A percentile compares a stretch with the other conserved stretches of the same genome.
These are phyloP conservation scores for Brachionus plicatilis DNA, from an alignment of 1,140 invertebrate species.

Conservation along the genomic window DNA sequence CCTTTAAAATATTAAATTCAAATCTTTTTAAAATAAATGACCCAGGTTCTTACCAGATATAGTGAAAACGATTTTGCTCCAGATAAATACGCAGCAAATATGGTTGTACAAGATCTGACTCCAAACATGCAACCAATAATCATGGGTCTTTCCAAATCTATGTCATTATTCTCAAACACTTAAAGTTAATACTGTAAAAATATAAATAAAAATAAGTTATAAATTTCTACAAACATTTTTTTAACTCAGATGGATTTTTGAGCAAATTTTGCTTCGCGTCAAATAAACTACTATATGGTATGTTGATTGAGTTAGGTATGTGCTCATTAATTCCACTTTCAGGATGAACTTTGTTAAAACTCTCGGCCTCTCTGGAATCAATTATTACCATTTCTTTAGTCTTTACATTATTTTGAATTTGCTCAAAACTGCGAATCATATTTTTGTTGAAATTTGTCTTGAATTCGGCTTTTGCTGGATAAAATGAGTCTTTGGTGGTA, in stretches of 20 bases:
- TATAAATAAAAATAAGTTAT: neutral
- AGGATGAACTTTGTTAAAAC: neutral
- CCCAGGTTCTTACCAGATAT: neutral
- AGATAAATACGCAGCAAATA: slow-evolving; percentile 15
- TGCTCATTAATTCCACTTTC: neutral
- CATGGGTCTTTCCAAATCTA: neutral
- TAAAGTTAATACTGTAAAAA: neutral
- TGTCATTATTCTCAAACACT: slow-evolving; percentile 10
- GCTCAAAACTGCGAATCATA: neutral
- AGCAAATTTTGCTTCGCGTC: neutral
- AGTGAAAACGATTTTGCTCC: neutral
- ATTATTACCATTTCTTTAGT: neutral
- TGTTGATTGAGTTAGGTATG: slow-evolving; percentile 17
- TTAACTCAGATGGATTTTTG: neutral
- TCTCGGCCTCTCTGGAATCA: neutral
- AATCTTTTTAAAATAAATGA: neutral
- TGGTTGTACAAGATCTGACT: neutral
- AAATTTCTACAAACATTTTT: neutral
- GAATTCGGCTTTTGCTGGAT: neutral
- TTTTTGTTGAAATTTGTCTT: neutral
- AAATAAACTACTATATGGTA: slow-evolving; percentile 34
- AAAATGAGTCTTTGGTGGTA: neutral
- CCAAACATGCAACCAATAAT: slow-evolving; percentile 7
- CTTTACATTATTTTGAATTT: neutral
- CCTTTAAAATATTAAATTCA: neutral